Evolutionary conservation across 2,888 invertebrate genomes (phyloP).

Genomic region (Electrophaes corylata): DNA sequence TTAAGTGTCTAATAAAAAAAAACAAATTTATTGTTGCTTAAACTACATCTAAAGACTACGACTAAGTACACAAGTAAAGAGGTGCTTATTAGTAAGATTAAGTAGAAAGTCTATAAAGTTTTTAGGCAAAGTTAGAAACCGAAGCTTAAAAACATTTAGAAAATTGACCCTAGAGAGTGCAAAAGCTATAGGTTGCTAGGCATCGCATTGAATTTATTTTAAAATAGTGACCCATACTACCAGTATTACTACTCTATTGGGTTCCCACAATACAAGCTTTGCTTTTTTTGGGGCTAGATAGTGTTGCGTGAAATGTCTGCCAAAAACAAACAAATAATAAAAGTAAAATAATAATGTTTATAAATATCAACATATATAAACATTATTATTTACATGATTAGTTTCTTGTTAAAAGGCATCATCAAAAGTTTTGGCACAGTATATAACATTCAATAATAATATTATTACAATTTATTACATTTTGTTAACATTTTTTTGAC

Average conservation of each 20-base stretch:
- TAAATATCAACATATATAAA: no score
- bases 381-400: no score
- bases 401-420: no score
- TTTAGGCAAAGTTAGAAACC: constrained; percentile 24
- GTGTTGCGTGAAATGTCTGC: neutral
- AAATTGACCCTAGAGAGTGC: constrained; percentile 24
- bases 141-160: constrained; percentile 23
- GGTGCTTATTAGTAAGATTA: constrained; percentile 19
- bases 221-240: neutral
- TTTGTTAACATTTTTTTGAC: no score
- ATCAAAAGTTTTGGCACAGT: constrained; percentile 22
- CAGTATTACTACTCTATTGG: neutral
- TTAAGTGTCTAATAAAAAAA: neutral
- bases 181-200: constrained; percentile 24
- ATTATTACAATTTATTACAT: neutral
- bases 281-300: neutral
- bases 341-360: no score
- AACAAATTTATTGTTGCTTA: constrained; percentile 1
- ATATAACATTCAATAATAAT: neutral
- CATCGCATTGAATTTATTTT: constrained; percentile 11
- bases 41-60: constrained; percentile 18
- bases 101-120: constrained; percentile 24
- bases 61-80: constrained; percentile 23
- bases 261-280: neutral
- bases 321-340: no score